Evolutionary conservation across 2,888 invertebrate genomes (phyloP).

Genomic region (Pyrrhia umbra): DNA sequence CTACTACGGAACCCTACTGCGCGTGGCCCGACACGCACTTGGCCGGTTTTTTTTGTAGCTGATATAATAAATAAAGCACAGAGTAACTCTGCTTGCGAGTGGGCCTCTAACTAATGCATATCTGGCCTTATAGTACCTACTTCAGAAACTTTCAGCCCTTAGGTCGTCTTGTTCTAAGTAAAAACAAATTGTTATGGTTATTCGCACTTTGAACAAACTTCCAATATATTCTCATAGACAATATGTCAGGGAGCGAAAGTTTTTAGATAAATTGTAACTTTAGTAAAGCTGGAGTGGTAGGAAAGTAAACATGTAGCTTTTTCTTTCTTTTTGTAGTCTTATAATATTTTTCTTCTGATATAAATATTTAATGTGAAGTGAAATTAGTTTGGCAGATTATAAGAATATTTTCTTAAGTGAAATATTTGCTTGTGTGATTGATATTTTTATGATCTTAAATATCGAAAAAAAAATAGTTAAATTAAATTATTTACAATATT

Average conservation of each 20-base stretch:
- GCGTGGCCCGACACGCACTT: no score
- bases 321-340: background rate
- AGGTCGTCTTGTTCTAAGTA: slow-evolving; percentile 49
- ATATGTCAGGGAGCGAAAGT: slow-evolving; percentile 52
- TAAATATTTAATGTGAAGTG: slow-evolving; percentile 19
- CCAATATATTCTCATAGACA: slow-evolving; percentile 57
- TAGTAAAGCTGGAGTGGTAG: slow-evolving; percentile 26
- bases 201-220: slow-evolving; percentile 55
- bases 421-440: background rate
- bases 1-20: no score
- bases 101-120: slow-evolving; percentile 34
- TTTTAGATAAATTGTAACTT: slow-evolving; percentile 53
- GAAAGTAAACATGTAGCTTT: slow-evolving; percentile 36
- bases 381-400: slow-evolving; percentile 17
- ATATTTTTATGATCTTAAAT: background rate
- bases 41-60: background rate
- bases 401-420: background rate
- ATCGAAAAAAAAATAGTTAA: background rate
- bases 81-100: background rate
- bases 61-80: background rate
- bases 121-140: slow-evolving; percentile 22
- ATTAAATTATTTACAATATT: no score
- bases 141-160: slow-evolving; percentile 53
- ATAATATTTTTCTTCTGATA: slow-evolving; percentile 20
- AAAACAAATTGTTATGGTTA: slow-evolving; percentile 62